These are phyloP conservation scores for Nomada fucata DNA, from an alignment of 2,888 invertebrate species.

Conservation along the genomic window DNA sequence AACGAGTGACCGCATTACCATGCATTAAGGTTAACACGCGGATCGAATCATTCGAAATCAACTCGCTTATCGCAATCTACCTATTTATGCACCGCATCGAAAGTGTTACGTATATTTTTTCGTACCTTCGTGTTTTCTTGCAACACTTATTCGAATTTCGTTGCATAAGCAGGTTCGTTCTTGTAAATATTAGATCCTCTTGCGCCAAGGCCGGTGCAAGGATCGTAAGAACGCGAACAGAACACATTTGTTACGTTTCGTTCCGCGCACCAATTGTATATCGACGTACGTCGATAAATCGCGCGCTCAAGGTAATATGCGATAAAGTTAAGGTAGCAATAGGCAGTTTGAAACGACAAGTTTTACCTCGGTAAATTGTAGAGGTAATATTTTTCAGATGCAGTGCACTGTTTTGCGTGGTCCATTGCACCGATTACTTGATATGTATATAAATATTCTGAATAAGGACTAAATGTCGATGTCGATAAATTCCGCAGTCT, in stretches of 20 bases:
- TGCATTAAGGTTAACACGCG: neutral
- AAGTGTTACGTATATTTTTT: constrained; percentile 33
- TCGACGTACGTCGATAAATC: constrained; percentile 10
- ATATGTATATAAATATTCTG: constrained; percentile 69
- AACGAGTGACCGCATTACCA: neutral
- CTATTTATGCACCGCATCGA: constrained; percentile 10
- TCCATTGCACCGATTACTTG: constrained; percentile 59
- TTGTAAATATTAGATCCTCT: constrained; percentile 72
- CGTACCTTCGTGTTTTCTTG: constrained; percentile 19
- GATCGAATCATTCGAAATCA: neutral
- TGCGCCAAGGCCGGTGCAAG: constrained; percentile 66
- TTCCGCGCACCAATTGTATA: constrained; percentile 5
- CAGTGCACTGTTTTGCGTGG: neutral
- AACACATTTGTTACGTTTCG: neutral
- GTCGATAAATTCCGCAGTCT: constrained; percentile 44
- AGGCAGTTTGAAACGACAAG: neutral
- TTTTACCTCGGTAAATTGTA: neutral
- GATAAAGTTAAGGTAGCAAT: neutral
- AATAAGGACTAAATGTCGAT: constrained; percentile 58
- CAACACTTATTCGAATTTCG: constrained; percentile 41
- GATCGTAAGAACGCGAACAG: constrained; percentile 14
- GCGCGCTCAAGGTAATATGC: neutral
- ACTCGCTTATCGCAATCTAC: neutral
- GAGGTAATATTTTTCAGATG: neutral
- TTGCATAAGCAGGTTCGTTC: constrained; percentile 58